These are phyloP conservation scores for Spondyliosoma cantharus DNA, from an alignment of 2,797 vertebrate genomes.

Conservation along the genomic window DNA sequence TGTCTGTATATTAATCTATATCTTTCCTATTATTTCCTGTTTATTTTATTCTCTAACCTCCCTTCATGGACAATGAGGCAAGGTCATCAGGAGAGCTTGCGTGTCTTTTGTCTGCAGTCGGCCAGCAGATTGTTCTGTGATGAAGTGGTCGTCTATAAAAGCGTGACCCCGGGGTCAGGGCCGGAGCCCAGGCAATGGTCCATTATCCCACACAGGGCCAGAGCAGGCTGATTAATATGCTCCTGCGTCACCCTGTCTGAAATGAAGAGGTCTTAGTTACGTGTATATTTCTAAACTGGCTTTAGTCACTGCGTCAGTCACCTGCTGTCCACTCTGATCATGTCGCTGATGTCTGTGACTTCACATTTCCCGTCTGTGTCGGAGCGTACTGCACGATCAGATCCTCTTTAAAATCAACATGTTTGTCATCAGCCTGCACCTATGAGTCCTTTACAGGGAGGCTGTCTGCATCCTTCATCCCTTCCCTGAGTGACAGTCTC, in stretches of 20 bases:
- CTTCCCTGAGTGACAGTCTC: slow-evolving; percentile 69
- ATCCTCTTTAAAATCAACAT: background rate
- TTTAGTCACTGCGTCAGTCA: background rate
- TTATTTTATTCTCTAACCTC: slow-evolving; percentile 70
- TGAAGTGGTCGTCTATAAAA: slow-evolving; percentile 83
- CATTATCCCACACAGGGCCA: slow-evolving; percentile 64
- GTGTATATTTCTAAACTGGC: background rate
- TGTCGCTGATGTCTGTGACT: background rate
- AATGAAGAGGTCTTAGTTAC: slow-evolving; percentile 13
- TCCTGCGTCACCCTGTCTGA: slow-evolving; percentile 35
- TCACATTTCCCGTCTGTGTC: background rate
- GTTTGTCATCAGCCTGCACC: slow-evolving; percentile 31
- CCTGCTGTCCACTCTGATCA: background rate
- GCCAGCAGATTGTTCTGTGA: slow-evolving; percentile 80
- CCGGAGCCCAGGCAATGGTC: slow-evolving; percentile 73
- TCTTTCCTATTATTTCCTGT: slow-evolving; percentile 57
- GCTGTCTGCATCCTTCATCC: slow-evolving; percentile 33
- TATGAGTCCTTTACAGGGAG: slow-evolving; percentile 14
- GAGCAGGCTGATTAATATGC: slow-evolving; percentile 62
- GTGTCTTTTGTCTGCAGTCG: slow-evolving; percentile 77
- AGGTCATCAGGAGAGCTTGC: slow-evolving; percentile 76
- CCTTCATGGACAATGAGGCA: slow-evolving; percentile 71
- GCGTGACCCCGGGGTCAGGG: slow-evolving; percentile 83
- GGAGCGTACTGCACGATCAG: background rate
- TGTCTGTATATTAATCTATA: background rate